Evolutionary conservation across 1,140 invertebrate genomes (phyloP), one percentile per base, ranked within the genome.

Genomic region (Heliconius himera): DNA sequence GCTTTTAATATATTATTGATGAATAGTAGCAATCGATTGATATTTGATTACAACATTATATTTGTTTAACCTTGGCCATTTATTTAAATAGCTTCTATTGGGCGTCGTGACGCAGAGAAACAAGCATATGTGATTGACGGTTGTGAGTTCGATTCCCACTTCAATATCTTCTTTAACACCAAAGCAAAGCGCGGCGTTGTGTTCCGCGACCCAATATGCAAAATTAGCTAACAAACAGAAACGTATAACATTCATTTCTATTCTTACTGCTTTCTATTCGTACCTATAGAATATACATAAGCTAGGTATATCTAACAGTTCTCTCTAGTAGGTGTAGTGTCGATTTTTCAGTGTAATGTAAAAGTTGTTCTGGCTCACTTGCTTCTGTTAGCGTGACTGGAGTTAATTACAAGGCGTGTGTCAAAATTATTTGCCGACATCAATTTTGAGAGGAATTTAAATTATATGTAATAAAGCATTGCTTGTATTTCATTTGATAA

Each of bases 351-450:
- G 41, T 79, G 70, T 70, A 79, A 79, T 46, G 78, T 72, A 76
- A 79, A 76, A 79, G 74, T 76, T 73, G 66, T 74, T 79, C 72
- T 79, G 26, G 29, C 46, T 70, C 20, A 29, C 73, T 73, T 29
- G 29, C 51, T 18, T 74, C 73, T 74, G 49, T 33, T 75, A 51
- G 85, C 88, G 87, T 89, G 88, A 85, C 82, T 84, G 36, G 66
- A 29, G 54, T 72, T 89, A 81, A 89, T 89, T 88, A 88, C 77
- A 46, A 70, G 84, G 81, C 86, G 83, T 82, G 85, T 87, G 86
- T 87, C 85, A 86, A 87, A 86, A 86, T 86, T 85, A 86, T 81
- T 78, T 76, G 82, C 74, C 73, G 84, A 88, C 85, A 86, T 87
- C 77, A 81, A 80, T 78, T 74, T 82, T 77, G 81, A 81, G 83